Base-by-base conservation (phyloP, 2,113 vertebrate species). In the Nerophis lumbriciformis region DNA sequence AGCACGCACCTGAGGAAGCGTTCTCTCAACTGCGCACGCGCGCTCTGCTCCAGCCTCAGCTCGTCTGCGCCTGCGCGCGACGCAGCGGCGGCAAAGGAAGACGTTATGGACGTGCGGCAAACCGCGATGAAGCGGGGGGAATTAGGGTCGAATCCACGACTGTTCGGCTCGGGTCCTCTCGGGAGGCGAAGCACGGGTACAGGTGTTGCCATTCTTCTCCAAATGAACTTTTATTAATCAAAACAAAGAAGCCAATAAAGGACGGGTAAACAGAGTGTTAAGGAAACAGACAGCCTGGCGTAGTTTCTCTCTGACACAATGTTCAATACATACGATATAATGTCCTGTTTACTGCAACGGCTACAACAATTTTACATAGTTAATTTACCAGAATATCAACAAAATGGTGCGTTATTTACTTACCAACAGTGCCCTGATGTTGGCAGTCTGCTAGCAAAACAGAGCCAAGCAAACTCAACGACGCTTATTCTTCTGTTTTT, bases 1-100 rank as follows among this genome's bases (percentile, higher is more conserved):
- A 93, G 72, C 5, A 95, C 86, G 64, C 91, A 94, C 5, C 91
- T 88, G n/a, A 95, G 89, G 69, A 94, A 96, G 11, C 81, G 79
- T 19, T 95, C 92, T n/a, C 94, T 84, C 15, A 94, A 73, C 4
- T 60, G 47, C 0, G 92, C 87, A 0, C 94, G 87, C 0, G 83
- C 69, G 0, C 36, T 76, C 79, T 95, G 94, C 64, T 95, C 90
- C 44, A 19, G 73, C 42, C 63, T 72, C 16, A 86, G 69, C 57
- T 65, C 50, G 55, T 74, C 55, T 0, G 61, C 10, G 49, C 21
- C 0, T 38, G 50, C 1, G 39, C 16, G 10, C 6, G 74, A 59
- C 0, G 50, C 58, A 2, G 73, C 14, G 39, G 39, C 39, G 48
- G 28, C 4, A 0, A 85, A 72, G 0, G 86, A 47, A 4, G 81